Conservation (phyloP, 2,113 vertebrate species). For the Casuarius casuarius region DNA sequence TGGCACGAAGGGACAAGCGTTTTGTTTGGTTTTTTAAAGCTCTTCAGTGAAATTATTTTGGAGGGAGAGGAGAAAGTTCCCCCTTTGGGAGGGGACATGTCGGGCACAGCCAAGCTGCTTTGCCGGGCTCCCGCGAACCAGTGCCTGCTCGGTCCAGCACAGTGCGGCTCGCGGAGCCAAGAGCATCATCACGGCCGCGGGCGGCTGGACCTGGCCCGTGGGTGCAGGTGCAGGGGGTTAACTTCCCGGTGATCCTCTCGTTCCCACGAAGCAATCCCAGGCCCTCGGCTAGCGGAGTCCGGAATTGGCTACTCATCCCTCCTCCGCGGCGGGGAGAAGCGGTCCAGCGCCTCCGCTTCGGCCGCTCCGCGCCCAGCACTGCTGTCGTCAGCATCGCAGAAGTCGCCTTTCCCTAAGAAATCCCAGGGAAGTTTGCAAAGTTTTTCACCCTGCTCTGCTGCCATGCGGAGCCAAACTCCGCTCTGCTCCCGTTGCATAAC, state of each 20-base stretch:
- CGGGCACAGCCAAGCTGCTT: neutral
- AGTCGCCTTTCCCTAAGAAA: neutral
- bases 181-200: no score
- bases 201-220: no score
- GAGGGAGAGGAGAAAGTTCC: neutral
- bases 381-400: fast-evolving
- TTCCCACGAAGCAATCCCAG: neutral
- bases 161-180: no score
- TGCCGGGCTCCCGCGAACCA: no score
- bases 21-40: neutral
- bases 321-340: no score
- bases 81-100: neutral
- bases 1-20: neutral
- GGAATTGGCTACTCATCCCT: neutral
- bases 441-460: neutral
- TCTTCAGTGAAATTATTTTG: neutral
- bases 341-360: no score
- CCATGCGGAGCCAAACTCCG: neutral
- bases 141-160: no score
- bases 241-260: neutral
- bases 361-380: no score
- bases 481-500: neutral
- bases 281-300: neutral
- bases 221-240: neutral
- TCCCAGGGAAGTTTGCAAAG: neutral